Evolutionary conservation across 2,113 vertebrate genomes (phyloP), one percentile per base, ranked within the genome.

Genomic region (Oreochromis aureus): DNA sequence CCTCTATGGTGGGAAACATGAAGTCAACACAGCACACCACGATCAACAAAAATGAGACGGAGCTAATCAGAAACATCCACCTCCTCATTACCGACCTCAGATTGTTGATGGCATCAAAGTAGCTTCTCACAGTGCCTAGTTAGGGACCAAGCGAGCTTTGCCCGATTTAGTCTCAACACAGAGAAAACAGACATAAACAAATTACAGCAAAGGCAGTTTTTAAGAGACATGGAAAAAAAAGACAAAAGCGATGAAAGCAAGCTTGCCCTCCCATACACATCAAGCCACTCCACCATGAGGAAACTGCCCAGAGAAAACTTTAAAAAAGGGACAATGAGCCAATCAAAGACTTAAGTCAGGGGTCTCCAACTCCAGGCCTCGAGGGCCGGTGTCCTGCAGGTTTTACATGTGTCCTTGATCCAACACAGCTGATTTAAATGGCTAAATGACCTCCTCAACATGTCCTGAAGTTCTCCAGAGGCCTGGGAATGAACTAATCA

Each of bases 241-340:
- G 54, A 89, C 79, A 91, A 92, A 92, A 84, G 51, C 87, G 87
- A 93, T 94, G 73, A 95, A 95, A 95, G 94, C 79, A 82, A 87
- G 81, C 44, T 73, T 84, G 83, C 46, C 34, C 56, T 24, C 76
- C 48, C 53, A 85, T 86, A 80, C 61, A 90, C 87, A 90, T 92
- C 87, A 89, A 89, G 85, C 86, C 87, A 82, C 82, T 93, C 79
- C 87, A 78, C 13, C 19, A 55, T 2, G 22, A 89, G 78, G 82
- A 89, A 81, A 80, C 76, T 81, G 85, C 85, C 87, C 55, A 91
- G 15, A 78, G 63, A 84, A 80, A 81, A 87, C 84, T 89, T 79
- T 81, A 84, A 88, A 91, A 69, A 88, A 90, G 69, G 83, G 82
- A 66, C 81, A 89, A 87, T 84, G 51, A 81, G n/a, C 46, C 71